These are phyloP conservation scores for Fregetta grallaria DNA, from an alignment of 2,113 vertebrate species.

Conservation along the genomic window DNA sequence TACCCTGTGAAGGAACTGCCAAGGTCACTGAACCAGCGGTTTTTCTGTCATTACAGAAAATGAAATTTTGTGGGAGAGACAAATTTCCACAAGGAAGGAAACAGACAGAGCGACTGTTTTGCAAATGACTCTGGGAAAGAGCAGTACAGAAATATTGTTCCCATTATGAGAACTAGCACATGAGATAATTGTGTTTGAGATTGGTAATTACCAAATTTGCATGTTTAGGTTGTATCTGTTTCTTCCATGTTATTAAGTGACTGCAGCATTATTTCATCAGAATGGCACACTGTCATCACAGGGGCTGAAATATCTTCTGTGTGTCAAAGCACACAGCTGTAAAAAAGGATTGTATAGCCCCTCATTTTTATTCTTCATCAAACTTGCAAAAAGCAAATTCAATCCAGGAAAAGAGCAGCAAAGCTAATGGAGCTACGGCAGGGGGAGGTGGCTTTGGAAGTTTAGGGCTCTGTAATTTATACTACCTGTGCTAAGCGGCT, in stretches of 20 bases:
- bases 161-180: constrained; percentile 16
- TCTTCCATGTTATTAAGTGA: constrained; percentile 33
- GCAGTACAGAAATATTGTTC: constrained; percentile 23
- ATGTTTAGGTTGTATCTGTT: constrained; percentile 36
- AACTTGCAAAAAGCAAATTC: neutral
- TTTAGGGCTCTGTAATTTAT: neutral
- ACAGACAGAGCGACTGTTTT: neutral
- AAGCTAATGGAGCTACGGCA: neutral
- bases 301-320: neutral
- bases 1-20: neutral
- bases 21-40: neutral
- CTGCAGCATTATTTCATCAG: constrained; percentile 44
- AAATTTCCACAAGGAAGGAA: constrained; percentile 36
- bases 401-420: neutral
- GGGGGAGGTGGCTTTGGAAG: neutral
- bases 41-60: constrained; percentile 31
- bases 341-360: neutral
- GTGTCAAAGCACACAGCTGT: neutral
- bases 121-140: neutral
- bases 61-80: constrained; percentile 45
- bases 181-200: constrained; percentile 59
- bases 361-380: neutral
- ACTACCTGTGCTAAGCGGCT: neutral
- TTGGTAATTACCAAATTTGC: constrained; percentile 49
- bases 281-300: neutral